phyloP scores from a whole-genome alignment of 2,888 invertebrate genomes.

The Crocallis elinguaria region DNA sequence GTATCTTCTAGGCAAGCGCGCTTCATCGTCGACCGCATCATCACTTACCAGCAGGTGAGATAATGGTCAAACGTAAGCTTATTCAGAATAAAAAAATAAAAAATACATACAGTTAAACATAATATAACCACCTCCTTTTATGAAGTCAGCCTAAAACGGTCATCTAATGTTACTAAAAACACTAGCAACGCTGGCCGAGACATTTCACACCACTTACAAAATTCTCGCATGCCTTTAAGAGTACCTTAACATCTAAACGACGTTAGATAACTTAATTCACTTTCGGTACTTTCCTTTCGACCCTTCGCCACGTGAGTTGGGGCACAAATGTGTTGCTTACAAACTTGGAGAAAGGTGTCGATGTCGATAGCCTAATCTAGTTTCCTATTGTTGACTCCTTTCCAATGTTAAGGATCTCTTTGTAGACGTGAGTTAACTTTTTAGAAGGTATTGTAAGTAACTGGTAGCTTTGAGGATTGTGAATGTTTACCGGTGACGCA shows the following conservation, averaged over 20 bases:
- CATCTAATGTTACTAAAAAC: too few relatives aligned
- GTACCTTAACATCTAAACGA: conserved; percentile 31
- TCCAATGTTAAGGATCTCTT: conserved; percentile 38
- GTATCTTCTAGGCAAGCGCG: too few relatives aligned
- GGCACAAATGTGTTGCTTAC: conserved; percentile 37
- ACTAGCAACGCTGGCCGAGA: too few relatives aligned
- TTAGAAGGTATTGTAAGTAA: conserved; percentile 15
- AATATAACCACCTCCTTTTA: too few relatives aligned
- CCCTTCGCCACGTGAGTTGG: conserved; percentile 39
- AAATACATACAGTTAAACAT: too few relatives aligned
- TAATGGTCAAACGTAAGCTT: too few relatives aligned
- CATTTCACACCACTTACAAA: neutral
- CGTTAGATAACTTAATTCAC: conserved; percentile 38
- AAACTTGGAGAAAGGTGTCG: conserved; percentile 41
- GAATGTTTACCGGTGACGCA: neutral
- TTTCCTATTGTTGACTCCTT: conserved; percentile 47
- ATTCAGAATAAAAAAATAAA: too few relatives aligned
- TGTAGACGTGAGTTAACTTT: conserved; percentile 36
- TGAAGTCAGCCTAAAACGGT: too few relatives aligned
- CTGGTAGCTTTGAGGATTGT: neutral
- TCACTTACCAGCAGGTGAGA: too few relatives aligned
- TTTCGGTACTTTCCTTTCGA: conserved; percentile 30
- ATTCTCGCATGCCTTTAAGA: conserved; percentile 11
- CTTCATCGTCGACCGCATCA: too few relatives aligned
- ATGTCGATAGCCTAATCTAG: conserved; percentile 50